phyloP scores from a whole-genome alignment of 1,140 invertebrate species.

The Harpegnathos saltator region DNA sequence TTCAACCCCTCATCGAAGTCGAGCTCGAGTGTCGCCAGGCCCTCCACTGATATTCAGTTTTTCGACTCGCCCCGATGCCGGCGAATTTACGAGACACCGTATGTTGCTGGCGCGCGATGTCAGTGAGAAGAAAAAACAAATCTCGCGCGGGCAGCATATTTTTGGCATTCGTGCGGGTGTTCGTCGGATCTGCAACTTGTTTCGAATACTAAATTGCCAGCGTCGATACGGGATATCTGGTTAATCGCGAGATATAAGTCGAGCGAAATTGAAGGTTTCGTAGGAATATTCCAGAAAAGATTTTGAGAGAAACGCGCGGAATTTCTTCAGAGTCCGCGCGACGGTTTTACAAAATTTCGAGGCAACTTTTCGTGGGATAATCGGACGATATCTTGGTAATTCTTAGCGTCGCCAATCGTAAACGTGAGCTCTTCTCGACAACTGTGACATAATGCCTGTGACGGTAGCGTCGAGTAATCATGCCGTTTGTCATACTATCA shows the following conservation, averaged over 20 bases:
- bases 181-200: neutral
- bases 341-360: slow-evolving; percentile 5
- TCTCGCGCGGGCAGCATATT: neutral
- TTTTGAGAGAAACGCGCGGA: neutral
- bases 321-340: no score
- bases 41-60: slow-evolving; percentile 65
- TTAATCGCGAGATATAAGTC: neutral
- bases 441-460: slow-evolving; percentile 65
- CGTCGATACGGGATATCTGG: neutral
- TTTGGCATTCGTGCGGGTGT: neutral
- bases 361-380: slow-evolving; percentile 58
- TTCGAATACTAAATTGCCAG: neutral
- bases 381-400: slow-evolving; percentile 36
- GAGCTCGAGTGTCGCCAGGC: slow-evolving; percentile 39
- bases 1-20: slow-evolving; percentile 47
- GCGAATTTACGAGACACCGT: slow-evolving; percentile 43
- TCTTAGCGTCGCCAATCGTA: slow-evolving; percentile 57
- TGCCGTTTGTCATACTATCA: slow-evolving; percentile 31
- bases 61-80: slow-evolving; percentile 42
- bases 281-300: no score
- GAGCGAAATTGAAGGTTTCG: no score
- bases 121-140: slow-evolving; percentile 30
- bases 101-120: slow-evolving; percentile 31
- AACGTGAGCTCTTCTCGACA: slow-evolving; percentile 64
- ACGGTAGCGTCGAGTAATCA: slow-evolving; percentile 38